Percentiles rank a stretch among this genome's conserved stretches.
Evolutionary conservation across 2,113 vertebrate species (phyloP).

Genomic region (Amphiprion ocellaris): DNA sequence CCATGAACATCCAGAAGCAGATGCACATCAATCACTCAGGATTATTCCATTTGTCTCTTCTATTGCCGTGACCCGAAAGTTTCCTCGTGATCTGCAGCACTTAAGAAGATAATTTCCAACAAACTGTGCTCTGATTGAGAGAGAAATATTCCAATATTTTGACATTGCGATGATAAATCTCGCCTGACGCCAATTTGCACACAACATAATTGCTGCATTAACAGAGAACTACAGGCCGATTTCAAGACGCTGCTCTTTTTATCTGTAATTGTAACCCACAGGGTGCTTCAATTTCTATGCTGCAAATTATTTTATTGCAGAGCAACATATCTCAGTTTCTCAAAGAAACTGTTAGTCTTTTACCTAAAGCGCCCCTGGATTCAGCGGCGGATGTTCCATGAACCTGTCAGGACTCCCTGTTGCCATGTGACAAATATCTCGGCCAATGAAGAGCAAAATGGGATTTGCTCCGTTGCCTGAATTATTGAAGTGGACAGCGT

Average conservation of each 20-base stretch:
- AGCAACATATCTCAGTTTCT: conserved; percentile 6
- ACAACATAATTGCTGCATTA: not conserved
- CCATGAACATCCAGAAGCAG: not conserved
- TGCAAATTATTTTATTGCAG: conserved; percentile 8
- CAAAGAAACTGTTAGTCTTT: conserved; percentile 16
- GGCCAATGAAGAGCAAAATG: conserved; percentile 66
- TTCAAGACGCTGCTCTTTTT: conserved; percentile 8
- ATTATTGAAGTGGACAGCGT: conserved; percentile 79
- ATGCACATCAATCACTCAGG: conserved; percentile 10
- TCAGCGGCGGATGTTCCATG: conserved; percentile 21
- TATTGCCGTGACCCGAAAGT: not conserved
- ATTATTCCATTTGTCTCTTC: conserved; percentile 18
- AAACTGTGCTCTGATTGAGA: not conserved
- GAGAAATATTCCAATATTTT: not conserved
- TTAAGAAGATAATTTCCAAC: not conserved
- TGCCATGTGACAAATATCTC: conserved; percentile 75
- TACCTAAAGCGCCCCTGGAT: conserved; percentile 4
- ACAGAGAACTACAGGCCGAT: not conserved
- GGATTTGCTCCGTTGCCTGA: conserved; percentile 69
- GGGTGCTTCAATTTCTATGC: conserved; percentile 1
- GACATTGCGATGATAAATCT: not conserved
- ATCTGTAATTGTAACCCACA: conserved; percentile 23
- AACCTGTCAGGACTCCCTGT: conserved; percentile 69
- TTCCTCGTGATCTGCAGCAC: conserved; percentile 7
- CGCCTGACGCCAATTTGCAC: not conserved